Evolutionary conservation across 2,113 vertebrate species (phyloP).

Genomic region (Entelurus aequoreus): DNA sequence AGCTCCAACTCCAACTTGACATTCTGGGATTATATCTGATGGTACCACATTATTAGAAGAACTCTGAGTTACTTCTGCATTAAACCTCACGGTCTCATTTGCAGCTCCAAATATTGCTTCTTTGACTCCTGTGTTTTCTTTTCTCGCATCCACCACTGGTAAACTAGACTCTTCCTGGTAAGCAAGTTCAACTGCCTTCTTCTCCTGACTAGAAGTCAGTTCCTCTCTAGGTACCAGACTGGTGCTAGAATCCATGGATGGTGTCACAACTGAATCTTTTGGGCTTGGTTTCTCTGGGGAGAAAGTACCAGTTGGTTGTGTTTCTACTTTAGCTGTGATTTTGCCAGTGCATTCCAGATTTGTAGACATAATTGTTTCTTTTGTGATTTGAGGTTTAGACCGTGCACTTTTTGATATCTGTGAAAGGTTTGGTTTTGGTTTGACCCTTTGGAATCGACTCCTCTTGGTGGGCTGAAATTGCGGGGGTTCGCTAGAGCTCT

Average conservation of each 20-base stretch:
- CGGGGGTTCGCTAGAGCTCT: neutral
- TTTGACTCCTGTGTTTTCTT: too few species aligned
- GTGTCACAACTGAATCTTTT: neutral
- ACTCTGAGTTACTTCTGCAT: too few species aligned
- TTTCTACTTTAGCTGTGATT: neutral
- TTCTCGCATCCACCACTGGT: too few species aligned
- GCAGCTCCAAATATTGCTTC: too few species aligned
- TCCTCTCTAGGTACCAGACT: conserved; percentile 10
- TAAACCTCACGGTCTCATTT: too few species aligned
- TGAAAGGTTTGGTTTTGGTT: conserved; percentile 33
- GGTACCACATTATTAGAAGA: too few species aligned
- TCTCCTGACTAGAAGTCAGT: neutral
- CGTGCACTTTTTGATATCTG: conserved; percentile 18
- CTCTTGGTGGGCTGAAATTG: neutral
- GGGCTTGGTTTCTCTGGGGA: neutral
- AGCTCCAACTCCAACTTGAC: too few species aligned
- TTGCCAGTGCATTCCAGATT: neutral
- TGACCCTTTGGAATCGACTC: conserved; percentile 32
- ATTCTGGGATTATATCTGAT: too few species aligned
- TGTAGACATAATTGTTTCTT: neutral
- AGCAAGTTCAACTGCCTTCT: neutral
- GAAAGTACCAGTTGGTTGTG: neutral
- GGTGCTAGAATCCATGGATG: neutral
- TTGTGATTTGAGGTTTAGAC: conserved; percentile 16
- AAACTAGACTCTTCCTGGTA: neutral